Conservation (phyloP, 1,140 invertebrate species). For the fruit fly (Drosophila melanogaster) region DNA sequence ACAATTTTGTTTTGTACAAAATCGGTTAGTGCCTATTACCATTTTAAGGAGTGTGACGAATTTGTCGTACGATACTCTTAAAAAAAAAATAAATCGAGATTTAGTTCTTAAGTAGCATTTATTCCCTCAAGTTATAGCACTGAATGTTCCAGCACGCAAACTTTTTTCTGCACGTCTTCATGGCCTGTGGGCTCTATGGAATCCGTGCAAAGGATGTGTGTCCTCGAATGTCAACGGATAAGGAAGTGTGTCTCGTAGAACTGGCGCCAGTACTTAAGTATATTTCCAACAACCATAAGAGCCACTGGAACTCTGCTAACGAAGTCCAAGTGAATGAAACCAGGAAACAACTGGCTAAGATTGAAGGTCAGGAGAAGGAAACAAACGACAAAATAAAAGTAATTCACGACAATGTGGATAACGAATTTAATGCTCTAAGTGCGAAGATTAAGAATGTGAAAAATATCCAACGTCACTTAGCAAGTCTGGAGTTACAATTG, state of each 20-base stretch:
- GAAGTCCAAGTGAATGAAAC: neutral
- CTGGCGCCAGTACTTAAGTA: constrained; percentile 1
- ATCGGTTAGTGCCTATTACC: neutral
- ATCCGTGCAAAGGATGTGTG: neutral
- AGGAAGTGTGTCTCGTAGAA: neutral
- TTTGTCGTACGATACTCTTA: too few species aligned
- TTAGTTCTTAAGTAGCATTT: neutral
- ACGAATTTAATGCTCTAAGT: neutral
- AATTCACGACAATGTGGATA: neutral
- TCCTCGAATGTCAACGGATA: neutral
- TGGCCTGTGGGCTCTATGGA: neutral
- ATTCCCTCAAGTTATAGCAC: neutral
- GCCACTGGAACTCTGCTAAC: neutral
- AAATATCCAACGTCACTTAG: too few species aligned
- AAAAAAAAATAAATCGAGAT: neutral
- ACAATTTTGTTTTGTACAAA: neutral
- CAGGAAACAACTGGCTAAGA: neutral
- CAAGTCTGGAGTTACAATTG: neutral
- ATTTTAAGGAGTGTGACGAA: neutral
- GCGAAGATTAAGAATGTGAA: neutral
- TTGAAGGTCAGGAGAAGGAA: neutral
- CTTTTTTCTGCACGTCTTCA: neutral
- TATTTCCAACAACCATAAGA: neutral
- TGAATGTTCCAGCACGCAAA: neutral
- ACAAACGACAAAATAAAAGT: neutral